phyloP scores from a whole-genome alignment of 2,888 invertebrate species.

The Drosophila tanythrix region DNA sequence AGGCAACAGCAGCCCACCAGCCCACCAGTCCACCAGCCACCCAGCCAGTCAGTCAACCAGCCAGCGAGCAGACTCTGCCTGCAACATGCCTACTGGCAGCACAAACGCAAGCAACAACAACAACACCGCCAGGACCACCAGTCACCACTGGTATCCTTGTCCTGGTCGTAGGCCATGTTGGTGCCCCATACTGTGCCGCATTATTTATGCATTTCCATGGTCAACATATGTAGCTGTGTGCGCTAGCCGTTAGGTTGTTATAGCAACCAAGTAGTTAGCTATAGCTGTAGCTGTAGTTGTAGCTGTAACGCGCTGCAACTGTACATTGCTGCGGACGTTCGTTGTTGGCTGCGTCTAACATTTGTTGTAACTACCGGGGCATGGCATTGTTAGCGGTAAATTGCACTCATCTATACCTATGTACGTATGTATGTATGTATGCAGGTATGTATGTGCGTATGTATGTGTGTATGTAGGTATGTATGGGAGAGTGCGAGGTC shows the following conservation, averaged over 20 bases:
- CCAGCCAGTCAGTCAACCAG: slow-evolving; percentile 24
- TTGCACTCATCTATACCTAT: slow-evolving; percentile 77
- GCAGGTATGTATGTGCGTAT: slow-evolving; percentile 6
- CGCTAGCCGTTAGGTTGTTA: slow-evolving; percentile 68
- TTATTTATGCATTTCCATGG: slow-evolving; percentile 80
- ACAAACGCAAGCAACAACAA: slow-evolving; percentile 25
- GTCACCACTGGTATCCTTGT: slow-evolving; percentile 51
- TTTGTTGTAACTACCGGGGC: slow-evolving; percentile 77
- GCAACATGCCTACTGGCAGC: slow-evolving; percentile 56
- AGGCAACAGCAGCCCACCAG: slow-evolving; percentile 38
- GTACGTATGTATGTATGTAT: not conserved
- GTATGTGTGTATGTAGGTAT: slow-evolving; percentile 7
- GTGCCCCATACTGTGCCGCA: slow-evolving; percentile 70
- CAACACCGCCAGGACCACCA: slow-evolving; percentile 14
- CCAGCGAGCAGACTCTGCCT: slow-evolving; percentile 31
- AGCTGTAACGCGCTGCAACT: slow-evolving; percentile 28
- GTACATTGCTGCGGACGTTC: slow-evolving; percentile 37
- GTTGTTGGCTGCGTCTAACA: slow-evolving; percentile 73
- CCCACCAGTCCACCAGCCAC: slow-evolving; percentile 1
- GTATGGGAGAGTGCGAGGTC: slow-evolving; percentile 9
- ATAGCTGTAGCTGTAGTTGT: slow-evolving; percentile 10
- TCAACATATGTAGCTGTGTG: slow-evolving; percentile 70
- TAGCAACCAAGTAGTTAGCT: slow-evolving; percentile 72
- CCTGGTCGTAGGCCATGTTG: slow-evolving; percentile 69
- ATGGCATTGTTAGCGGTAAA: slow-evolving; percentile 80